A percentile compares a stretch with the other conserved stretches of the same genome.
Evolutionary conservation across 2,797 vertebrate species (phyloP).

Genomic region (Melanotaenia pygmaea): DNA sequence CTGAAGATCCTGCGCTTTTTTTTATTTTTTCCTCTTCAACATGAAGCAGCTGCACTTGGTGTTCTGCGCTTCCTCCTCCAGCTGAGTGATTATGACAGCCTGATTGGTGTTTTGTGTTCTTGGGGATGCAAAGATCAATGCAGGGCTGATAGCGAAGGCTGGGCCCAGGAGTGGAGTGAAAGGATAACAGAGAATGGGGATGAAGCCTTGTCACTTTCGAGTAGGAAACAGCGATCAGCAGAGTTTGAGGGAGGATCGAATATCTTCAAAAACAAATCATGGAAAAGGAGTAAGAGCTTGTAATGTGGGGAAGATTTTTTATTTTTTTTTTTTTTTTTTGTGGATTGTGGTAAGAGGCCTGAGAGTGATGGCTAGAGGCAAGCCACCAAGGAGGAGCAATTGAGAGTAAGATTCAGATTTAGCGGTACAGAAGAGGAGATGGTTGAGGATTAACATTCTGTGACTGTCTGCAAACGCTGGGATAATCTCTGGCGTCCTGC

Average conservation of each 20-base stretch:
- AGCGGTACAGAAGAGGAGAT: constrained; percentile 69
- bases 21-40: constrained; percentile 55
- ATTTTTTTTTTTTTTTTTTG: neutral
- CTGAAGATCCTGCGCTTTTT: constrained; percentile 29
- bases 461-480: constrained; percentile 69
- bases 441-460: constrained; percentile 80
- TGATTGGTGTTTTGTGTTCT: constrained; percentile 79
- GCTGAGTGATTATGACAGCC: constrained; percentile 77
- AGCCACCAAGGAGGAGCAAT: constrained; percentile 51
- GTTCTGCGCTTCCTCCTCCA: constrained; percentile 59
- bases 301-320: constrained; percentile 38
- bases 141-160: constrained; percentile 61
- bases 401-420: constrained; percentile 66
- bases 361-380: constrained; percentile 53
- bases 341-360: constrained; percentile 45
- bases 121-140: constrained; percentile 74
- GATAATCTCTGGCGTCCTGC: constrained; percentile 76
- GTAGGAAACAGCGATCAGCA: constrained; percentile 64
- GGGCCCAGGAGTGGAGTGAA: constrained; percentile 49
- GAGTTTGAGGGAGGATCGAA: constrained; percentile 54
- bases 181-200: constrained; percentile 51
- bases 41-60: constrained; percentile 58
- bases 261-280: constrained; percentile 53
- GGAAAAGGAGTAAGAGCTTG: constrained; percentile 40
- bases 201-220: constrained; percentile 62